Evolutionary conservation across 2,113 vertebrate species (phyloP).

Genomic region (Myotis yumanensis): DNA sequence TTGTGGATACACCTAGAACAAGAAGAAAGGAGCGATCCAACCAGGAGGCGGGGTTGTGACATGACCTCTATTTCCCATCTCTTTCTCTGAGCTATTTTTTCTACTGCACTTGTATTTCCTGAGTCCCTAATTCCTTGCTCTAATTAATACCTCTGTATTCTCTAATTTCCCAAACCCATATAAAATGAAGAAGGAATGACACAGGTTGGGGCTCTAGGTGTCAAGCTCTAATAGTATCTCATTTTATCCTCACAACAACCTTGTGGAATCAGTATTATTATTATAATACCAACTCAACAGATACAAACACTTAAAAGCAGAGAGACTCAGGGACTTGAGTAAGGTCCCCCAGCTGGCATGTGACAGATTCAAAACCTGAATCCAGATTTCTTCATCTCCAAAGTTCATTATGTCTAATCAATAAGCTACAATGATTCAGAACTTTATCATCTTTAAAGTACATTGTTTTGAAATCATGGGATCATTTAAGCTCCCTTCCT

Average conservation of each 20-base stretch:
- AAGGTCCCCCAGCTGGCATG: not conserved
- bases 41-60: not conserved
- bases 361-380: not conserved
- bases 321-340: not conserved
- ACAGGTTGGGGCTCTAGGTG: not conserved
- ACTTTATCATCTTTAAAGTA: not conserved
- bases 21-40: not conserved
- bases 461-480: not conserved
- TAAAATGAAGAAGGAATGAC: conserved; percentile 1
- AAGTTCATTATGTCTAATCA: not conserved
- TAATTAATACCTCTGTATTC: not conserved
- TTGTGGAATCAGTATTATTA: not conserved
- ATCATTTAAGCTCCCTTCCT: not conserved
- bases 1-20: not conserved
- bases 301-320: not conserved
- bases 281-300: not conserved
- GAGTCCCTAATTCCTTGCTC: not conserved
- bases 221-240: not conserved
- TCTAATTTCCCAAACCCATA: not conserved
- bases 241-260: not conserved
- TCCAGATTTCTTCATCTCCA: not conserved
- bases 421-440: not conserved
- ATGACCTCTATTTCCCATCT: not conserved
- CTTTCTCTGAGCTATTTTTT: not conserved
- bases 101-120: not conserved